These are phyloP conservation scores for Bradynema listronoti DNA, from an alignment of 1,140 invertebrate genomes.

Conservation along the genomic window DNA sequence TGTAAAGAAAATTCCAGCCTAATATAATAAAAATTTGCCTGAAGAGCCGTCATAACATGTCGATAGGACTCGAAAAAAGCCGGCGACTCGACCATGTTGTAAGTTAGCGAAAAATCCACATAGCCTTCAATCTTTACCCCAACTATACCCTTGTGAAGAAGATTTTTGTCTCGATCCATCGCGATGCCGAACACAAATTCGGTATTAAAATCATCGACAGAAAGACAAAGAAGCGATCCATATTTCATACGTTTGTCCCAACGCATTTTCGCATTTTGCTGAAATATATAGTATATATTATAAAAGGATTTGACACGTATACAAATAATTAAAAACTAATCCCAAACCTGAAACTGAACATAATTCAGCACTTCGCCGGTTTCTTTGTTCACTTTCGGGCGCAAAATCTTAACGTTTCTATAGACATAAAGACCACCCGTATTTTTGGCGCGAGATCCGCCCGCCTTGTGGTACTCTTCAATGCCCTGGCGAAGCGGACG, in stretches of 20 bases:
- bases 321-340: background rate
- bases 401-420: constrained; percentile 4
- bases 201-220: constrained; percentile 65
- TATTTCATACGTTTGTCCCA: constrained; percentile 65
- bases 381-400: constrained; percentile 2
- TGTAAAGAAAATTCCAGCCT: constrained; percentile 11
- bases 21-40: too few relatives aligned
- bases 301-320: background rate
- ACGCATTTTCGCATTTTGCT: constrained; percentile 4
- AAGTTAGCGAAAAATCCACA: constrained; percentile 8
- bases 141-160: constrained; percentile 61
- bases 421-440: constrained; percentile 12
- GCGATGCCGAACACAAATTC: constrained; percentile 68
- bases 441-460: background rate
- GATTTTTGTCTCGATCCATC: constrained; percentile 62
- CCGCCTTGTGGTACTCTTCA: constrained; percentile 35
- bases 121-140: constrained; percentile 59
- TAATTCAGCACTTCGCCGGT: constrained; percentile 20
- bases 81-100: constrained; percentile 61
- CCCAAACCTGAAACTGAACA: background rate
- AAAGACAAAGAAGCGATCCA: constrained; percentile 70
- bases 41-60: constrained; percentile 59
- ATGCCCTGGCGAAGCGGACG: constrained; percentile 60
- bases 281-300: background rate
- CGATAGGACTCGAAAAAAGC: constrained; percentile 62